phyloP scores from a whole-genome alignment of 1,140 invertebrate genomes.

The Panulirus ornatus region DNA sequence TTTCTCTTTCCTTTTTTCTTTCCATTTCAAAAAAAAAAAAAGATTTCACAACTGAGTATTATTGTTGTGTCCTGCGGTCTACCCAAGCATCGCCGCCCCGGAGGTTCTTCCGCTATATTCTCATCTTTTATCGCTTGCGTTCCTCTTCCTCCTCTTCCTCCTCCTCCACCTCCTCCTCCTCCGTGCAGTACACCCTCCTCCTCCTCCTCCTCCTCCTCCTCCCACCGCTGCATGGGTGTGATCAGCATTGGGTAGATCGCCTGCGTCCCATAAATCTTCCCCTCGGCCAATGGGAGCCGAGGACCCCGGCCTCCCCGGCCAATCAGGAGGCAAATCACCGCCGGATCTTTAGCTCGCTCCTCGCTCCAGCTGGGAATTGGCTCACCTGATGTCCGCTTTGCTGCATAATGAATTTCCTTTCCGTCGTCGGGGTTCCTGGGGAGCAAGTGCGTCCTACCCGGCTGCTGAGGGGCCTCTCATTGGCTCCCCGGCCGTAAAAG shows the following conservation, averaged over 20 bases:
- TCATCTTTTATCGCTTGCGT: background rate
- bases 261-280: constrained; percentile 59
- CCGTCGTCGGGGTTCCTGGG: background rate
- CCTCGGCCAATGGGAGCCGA: constrained; percentile 39
- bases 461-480: background rate
- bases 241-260: constrained; percentile 56
- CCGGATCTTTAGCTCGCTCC: constrained; percentile 57
- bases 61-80: too few relatives aligned
- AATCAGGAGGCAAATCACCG: constrained; percentile 55
- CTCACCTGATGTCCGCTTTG: constrained; percentile 34
- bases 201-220: background rate
- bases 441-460: background rate
- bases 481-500: constrained; percentile 8
- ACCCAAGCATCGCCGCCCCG: too few relatives aligned
- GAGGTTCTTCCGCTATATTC: background rate
- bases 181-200: background rate
- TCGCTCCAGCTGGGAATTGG: constrained; percentile 43
- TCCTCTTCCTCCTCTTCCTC: background rate
- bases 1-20: constrained; percentile 3
- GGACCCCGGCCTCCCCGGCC: constrained; percentile 35
- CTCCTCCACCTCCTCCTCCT: background rate
- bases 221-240: constrained; percentile 22
- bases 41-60: too few relatives aligned
- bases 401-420: constrained; percentile 19
- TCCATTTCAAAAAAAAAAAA: too few relatives aligned